These are phyloP conservation scores for Epistrophella euchroma DNA, from an alignment of 2,888 invertebrate genomes.

Conservation along the genomic window DNA sequence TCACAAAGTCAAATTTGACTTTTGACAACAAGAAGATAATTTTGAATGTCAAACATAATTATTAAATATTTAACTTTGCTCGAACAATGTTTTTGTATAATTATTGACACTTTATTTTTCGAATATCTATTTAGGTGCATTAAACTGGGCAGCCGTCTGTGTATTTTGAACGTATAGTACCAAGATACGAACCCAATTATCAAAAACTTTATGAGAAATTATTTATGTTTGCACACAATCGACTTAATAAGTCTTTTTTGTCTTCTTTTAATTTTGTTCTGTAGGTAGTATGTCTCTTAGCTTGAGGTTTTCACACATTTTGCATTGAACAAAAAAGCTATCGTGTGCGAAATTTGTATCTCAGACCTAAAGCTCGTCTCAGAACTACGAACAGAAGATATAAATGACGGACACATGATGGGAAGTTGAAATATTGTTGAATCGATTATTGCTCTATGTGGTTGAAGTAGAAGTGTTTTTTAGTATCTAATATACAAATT, in stretches of 20 bases:
- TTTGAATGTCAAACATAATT: conserved; percentile 65
- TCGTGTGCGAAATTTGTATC: conserved; percentile 32
- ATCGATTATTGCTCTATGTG: conserved; percentile 74
- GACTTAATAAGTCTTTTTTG: conserved; percentile 28
- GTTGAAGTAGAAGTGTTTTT: conserved; percentile 37
- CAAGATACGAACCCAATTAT: conserved; percentile 54
- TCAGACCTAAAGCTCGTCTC: conserved; percentile 51
- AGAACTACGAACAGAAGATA: conserved; percentile 64
- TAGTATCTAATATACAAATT: neutral
- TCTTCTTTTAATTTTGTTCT: conserved; percentile 37
- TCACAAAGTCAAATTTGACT: conserved; percentile 53
- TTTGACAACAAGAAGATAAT: conserved; percentile 63
- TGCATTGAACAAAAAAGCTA: conserved; percentile 53
- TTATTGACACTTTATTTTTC: conserved; percentile 52
- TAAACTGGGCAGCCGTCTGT: conserved; percentile 64
- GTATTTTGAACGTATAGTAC: conserved; percentile 32
- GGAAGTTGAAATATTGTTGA: conserved; percentile 76
- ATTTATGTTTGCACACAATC: conserved; percentile 61
- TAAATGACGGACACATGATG: conserved; percentile 76
- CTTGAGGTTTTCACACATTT: conserved; percentile 42
- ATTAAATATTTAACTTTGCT: conserved; percentile 64
- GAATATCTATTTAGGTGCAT: conserved; percentile 60
- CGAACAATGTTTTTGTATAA: conserved; percentile 41
- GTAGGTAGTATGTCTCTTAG: neutral
- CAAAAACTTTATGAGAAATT: conserved; percentile 53